Conservation (phyloP, 1,140 invertebrate species). For the Hydropsyche tenuis region DNA sequence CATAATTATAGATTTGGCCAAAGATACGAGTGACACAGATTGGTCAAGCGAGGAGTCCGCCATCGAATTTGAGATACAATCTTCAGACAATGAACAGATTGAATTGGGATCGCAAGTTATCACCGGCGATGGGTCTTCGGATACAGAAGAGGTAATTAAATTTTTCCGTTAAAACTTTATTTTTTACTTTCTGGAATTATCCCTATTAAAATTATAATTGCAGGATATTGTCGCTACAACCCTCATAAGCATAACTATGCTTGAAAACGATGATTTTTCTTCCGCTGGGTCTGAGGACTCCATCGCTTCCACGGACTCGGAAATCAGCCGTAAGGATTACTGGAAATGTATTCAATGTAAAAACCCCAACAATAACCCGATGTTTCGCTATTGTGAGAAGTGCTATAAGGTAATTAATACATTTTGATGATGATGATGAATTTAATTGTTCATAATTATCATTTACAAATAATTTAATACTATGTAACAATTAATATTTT, state of each 20-base stretch:
- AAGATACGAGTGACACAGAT: conserved; percentile 61
- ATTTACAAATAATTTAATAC: not conserved
- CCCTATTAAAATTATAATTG: not conserved
- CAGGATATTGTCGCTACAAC: conserved; percentile 57
- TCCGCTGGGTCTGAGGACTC: conserved; percentile 65
- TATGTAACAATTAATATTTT: not conserved
- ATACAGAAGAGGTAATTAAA: conserved; percentile 55
- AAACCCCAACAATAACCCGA: conserved; percentile 67
- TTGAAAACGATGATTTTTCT: conserved; percentile 54
- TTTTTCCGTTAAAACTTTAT: not conserved
- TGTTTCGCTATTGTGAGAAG: conserved; percentile 71
- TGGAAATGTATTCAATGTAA: conserved; percentile 69
- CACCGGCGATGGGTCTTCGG: conserved; percentile 53
- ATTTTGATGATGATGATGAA: not conserved
- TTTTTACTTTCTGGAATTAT: not conserved
- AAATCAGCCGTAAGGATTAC: conserved; percentile 65
- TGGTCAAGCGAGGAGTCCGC: conserved; percentile 42
- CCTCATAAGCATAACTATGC: conserved; percentile 54
- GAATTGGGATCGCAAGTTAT: conserved; percentile 53
- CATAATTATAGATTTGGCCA: conserved; percentile 57
- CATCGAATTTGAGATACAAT: conserved; percentile 51
- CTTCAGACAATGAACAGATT: conserved; percentile 52
- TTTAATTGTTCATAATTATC: conserved; percentile 49
- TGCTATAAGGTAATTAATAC: conserved; percentile 65
- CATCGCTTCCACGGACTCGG: conserved; percentile 61